Evolutionary conservation across 2,797 vertebrate species (phyloP), one percentile per base, ranked within the genome.

Genomic region (Argyrosomus regius): DNA sequence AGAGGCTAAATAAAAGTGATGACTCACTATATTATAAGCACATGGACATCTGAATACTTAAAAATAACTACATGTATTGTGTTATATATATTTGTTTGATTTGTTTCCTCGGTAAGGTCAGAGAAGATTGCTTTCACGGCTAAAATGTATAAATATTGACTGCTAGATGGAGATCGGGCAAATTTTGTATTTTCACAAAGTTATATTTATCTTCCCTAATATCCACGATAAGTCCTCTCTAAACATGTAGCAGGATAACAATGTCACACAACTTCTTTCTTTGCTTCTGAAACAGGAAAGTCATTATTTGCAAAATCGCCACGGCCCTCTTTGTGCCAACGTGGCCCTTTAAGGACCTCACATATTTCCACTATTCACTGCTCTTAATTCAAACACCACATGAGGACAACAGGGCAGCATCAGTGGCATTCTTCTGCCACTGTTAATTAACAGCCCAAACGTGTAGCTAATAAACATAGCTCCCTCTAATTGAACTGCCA

Each of bases 401-500:
- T 3, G 26, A 46, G 11, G 49, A 75, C 72, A 72, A 22, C 49
- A 39, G 58, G 66, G 61, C 69, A 57, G 58, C 48, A 20, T 31
- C 26, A 16, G 46, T 56, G 70, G 9, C 78, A 77, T 64, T 68
- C 45, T 20, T 66, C 74, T 82, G 74, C 56, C 49, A 35, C 41
- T 66, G 65, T 81, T 90, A 87, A 91, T 92, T 86, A 90, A 86
- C 79, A 77, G 70, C 73, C 58, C 54, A 83, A 86, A 87, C 71
- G 64, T 87, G 68, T 64, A 24, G 67, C 86, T 86, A 87, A 89
- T 90, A 83, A 86, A 87, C 77, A 82, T 65, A 75, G 80, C 58
- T 70, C 60, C n/a, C 24, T 41, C 65, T 89, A 91, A 92, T 91
- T 92, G 80, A 91, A 87, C 85, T 86, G 88, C 81, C 88, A 91